A percentile compares a stretch with the other conserved stretches of the same genome.
Evolutionary conservation across 2,797 vertebrate genomes (phyloP).

Genomic region (Rhabdomys pumilio): DNA sequence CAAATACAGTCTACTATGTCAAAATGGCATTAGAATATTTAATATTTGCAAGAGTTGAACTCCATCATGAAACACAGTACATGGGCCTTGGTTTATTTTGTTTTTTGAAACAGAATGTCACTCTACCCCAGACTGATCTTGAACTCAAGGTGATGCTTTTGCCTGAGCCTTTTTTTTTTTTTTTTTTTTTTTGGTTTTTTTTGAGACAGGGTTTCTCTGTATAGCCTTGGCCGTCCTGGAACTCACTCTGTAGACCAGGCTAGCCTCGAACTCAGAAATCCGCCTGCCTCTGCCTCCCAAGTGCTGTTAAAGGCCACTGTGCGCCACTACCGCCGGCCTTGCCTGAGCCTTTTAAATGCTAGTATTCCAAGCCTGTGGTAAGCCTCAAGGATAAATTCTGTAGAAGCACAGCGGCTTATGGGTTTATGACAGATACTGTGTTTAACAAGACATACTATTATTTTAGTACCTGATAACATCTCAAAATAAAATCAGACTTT

Average conservation of each 20-base stretch:
- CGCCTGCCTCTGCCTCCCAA: too few species aligned
- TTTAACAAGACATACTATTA: not conserved
- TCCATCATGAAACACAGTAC: not conserved
- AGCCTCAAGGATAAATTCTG: not conserved
- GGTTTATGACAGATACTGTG: not conserved
- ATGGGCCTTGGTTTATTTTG: not conserved
- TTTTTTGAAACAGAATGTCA: not conserved
- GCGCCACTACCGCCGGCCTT: not conserved
- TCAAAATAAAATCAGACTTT: not conserved
- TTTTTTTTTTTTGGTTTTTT: too few species aligned
- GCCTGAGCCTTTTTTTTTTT: not conserved
- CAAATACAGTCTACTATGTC: not conserved
- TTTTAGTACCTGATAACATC: not conserved
- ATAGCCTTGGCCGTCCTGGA: too few species aligned
- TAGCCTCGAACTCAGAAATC: too few species aligned
- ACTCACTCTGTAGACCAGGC: too few species aligned
- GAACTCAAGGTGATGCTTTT: not conserved
- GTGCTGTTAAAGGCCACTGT: too few species aligned
- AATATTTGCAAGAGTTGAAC: not conserved
- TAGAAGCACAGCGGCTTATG: not conserved
- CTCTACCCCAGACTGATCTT: not conserved
- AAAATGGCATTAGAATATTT: not conserved
- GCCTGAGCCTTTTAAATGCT: not conserved
- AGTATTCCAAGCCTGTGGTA: not conserved
- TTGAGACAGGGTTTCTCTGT: too few species aligned